phyloP scores from a whole-genome alignment of 53 echinoderm and acorn worm genomes.

The Astropecten irregularis region DNA sequence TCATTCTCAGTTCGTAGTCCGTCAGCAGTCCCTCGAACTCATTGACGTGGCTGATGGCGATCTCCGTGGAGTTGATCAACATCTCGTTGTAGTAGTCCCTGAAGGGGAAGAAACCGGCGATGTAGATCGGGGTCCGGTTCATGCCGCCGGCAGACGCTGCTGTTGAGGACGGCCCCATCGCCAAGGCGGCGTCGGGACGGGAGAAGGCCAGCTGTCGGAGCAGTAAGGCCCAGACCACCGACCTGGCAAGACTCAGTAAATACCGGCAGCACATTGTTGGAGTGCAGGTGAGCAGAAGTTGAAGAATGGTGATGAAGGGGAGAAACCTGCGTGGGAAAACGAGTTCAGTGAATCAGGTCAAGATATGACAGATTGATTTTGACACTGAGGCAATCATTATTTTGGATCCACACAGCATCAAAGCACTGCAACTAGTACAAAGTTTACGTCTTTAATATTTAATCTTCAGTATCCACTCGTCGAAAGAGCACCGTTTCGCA shows the following conservation, averaged over 20 bases:
- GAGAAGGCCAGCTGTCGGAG: background rate
- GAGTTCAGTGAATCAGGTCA: too few species aligned
- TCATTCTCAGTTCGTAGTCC: slow-evolving; percentile 71
- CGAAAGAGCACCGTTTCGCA: too few species aligned
- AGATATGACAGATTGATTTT: too few species aligned
- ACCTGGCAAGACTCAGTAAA: background rate
- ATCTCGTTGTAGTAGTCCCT: slow-evolving; percentile 50
- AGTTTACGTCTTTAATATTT: too few species aligned
- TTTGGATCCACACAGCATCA: too few species aligned
- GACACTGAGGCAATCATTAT: too few species aligned
- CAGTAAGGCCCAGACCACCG: background rate
- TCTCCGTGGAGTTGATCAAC: slow-evolving; percentile 65
- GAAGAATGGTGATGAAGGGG: too few species aligned
- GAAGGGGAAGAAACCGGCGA: slow-evolving; percentile 74
- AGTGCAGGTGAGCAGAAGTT: too few species aligned
- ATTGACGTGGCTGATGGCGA: slow-evolving; percentile 75
- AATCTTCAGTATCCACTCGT: too few species aligned
- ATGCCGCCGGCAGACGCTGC: background rate
- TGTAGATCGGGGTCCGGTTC: slow-evolving; percentile 71
- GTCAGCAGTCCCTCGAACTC: slow-evolving; percentile 52
- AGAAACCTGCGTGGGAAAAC: background rate
- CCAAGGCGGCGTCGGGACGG: background rate
- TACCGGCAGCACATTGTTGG: background rate
- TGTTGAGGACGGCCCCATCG: background rate
- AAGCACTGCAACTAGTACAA: too few species aligned